Base-by-base conservation (phyloP, 2,888 invertebrate species). In the Cistogaster globosa region DNA sequence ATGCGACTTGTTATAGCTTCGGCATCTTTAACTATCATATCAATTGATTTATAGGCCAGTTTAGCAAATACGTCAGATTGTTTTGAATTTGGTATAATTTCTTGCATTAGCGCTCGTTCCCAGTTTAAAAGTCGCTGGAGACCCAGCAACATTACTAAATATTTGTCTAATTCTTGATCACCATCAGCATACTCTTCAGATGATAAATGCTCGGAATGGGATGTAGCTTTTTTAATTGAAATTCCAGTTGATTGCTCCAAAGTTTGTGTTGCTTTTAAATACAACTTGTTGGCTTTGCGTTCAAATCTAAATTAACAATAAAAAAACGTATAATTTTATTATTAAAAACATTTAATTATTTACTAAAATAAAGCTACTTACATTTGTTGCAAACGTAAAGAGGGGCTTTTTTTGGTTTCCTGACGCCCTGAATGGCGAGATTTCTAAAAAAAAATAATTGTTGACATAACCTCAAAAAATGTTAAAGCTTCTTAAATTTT, bases 91-190 rank as follows among this genome's bases (percentile, higher is more conserved):
- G 97, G 97, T 89, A 98, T 96, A 11, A 98, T 96, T 45, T 96
- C 97, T 68, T 96, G 95, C 94, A 98, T 96, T 45, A 97, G 92
- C 67, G 95, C 94, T 87, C 97, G 95, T 92, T 99, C 98, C 92
- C 96, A 96, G 88, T 98, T 96, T 94, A 98, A 97, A 20, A 98
- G 93, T 79, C 97, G 95, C 85, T 97, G 96, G 82, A 98, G 93
- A 0, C 96, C 97, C 45, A 97, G 95, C 6, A 98, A 95, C 89
- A 97, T 94, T 58, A 97, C 94, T 84, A 98, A 93, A 92, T 97
- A 97, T 90, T 96, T 95, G 89, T 97, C 96, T 93, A 97, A 95
- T 92, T 97, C 97, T 89, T 96, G 95, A 90, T 97, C 97, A 76
- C 95, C 96, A 87, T 95, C 91, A 36, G 90, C 84, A 86, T 90